Base-by-base conservation (phyloP, 1,140 invertebrate species). In the Cherax quadricarinatus region DNA sequence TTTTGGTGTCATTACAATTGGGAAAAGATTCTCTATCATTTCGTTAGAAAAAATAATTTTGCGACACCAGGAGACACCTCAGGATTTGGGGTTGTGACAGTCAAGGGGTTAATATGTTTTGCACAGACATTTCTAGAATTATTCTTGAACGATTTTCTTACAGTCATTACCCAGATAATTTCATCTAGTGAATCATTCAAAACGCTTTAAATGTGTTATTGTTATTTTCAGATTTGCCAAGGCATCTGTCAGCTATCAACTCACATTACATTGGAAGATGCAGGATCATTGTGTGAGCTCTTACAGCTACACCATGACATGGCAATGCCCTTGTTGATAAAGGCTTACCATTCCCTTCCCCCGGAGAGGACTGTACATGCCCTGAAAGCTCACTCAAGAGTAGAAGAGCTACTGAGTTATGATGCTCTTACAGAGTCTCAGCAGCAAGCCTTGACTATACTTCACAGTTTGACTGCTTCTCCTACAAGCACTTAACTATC, bases 231-330 rank as follows among this genome's bases (percentile, higher is more conserved):
- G 93, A 91, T 93, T 5, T 91, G 86, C 53, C 86, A 90, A 62
- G 93, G 93, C 16, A 88, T 94, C 51, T 94, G 93, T 70, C 93
- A 92, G 57, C 66, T 94, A 57, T 78, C 88, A 9, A 21, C 82
- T 16, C 85, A 83, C 30, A 62, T 94, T 41, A 88, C 92, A 49
- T 51, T 92, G 24, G 80, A 62, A 18, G 93, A 94, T 78, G 87
- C 89, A 24, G 84, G 92, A n/a, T 18, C 83, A 81, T 80, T 93
- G 70, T 78, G 91, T 90, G 88, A 94, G 82, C 93, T 92, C 62
- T 62, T 94, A 85, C 89, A 92, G 82, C 18, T 93, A 75, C 89
- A 94, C 92, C 79, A 91, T 82, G 87, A 94, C 70, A 89, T 92
- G 88, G 92, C 89, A 53, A 88, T 49, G 24, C 92, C 89, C 2